Base-by-base conservation (phyloP, 2,888 invertebrate genomes). In the Elaeidobius kamerunicus region DNA sequence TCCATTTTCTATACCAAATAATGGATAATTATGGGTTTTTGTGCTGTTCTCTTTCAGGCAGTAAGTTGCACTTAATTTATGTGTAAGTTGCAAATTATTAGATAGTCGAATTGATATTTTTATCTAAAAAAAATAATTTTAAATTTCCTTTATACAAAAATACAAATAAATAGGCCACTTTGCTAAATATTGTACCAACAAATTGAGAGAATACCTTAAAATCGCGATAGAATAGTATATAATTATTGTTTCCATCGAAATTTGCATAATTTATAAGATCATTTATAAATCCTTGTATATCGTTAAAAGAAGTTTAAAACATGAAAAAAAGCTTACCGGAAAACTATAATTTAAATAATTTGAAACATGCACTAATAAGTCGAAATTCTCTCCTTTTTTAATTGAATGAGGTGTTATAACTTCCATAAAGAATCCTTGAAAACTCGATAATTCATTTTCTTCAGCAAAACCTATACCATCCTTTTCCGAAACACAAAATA, bases 351-450 rank as follows among this genome's bases (percentile, higher is more conserved):
- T 79, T 61, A 86, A 73, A 65, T 88, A 88, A 71, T 88, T 89
- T 73, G 84, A 87, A 35, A 88, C 75, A 0, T 84, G 78, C 14
- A 86, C 83, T 56, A 81, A 77, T 41, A 88, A 70, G 40, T 82
- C 78, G 18, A 84, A 71, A 12, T 76, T 70, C 71, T 88, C 88
- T 0, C 82, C 83, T 1, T 84, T 76, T 50, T 84, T 81, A 0
- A 87, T 76, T 0, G 82, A 80, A 54, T 81, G 81, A 0, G 88
- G 86, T 14, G 82, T 72, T 50, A 82, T 79, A 23, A 86, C 80
- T 60, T 88, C 85, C 17, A 87, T 76, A 72, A 88, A 89, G 71
- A 88, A 86, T 4, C 86, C 85, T 51, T 87, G 84, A 69, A 87
- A 87, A 16, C 77, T 77, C 1, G 76, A 68, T 18, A 74, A 61